Evolutionary conservation across 35 echinoderm and acorn worm species (phyloP).

Genomic region (Holothuria glaberrima): DNA sequence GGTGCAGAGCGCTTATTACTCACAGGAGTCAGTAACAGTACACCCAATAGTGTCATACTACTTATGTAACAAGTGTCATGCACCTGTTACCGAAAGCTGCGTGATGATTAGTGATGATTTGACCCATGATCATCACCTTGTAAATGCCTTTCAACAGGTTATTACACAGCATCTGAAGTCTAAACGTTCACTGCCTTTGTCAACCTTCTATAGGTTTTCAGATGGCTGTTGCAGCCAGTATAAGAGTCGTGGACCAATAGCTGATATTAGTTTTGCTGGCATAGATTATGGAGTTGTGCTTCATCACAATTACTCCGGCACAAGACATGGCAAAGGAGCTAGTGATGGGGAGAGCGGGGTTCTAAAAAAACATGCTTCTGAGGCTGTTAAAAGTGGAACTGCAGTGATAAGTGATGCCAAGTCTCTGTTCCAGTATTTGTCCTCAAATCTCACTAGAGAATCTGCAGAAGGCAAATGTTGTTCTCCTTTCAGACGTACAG

Average conservation of each 20-base stretch:
- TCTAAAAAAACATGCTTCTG: slow-evolving; percentile 65
- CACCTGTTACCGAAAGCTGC: slow-evolving; percentile 63
- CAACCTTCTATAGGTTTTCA: slow-evolving; percentile 52
- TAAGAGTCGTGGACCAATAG: slow-evolving; percentile 80
- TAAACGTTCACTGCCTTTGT: neutral
- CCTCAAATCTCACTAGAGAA: neutral
- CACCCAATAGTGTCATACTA: slow-evolving; percentile 78
- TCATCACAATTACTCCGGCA: slow-evolving; percentile 65
- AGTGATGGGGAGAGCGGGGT: slow-evolving; percentile 88
- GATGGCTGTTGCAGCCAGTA: slow-evolving; percentile 80
- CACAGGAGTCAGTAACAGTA: slow-evolving; percentile 69
- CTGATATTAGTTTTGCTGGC: slow-evolving; percentile 67
- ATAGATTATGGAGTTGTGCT: slow-evolving; percentile 69
- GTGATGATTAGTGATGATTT: slow-evolving; percentile 43
- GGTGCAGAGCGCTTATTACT: slow-evolving; percentile 77
- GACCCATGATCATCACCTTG: slow-evolving; percentile 26
- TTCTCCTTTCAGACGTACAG: neutral
- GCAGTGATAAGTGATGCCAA: slow-evolving; percentile 65
- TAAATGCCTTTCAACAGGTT: slow-evolving; percentile 22
- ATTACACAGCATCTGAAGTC: slow-evolving; percentile 1
- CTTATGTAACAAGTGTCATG: slow-evolving; percentile 45
- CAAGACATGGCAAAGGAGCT: slow-evolving; percentile 78
- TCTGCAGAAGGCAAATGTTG: neutral
- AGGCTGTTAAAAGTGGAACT: slow-evolving; percentile 67
- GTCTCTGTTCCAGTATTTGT: slow-evolving; percentile 13